Percentiles rank a stretch among this genome's conserved stretches.
Evolutionary conservation across 2,888 invertebrate genomes (phyloP).

Genomic region (Falcaria lacertinaria): DNA sequence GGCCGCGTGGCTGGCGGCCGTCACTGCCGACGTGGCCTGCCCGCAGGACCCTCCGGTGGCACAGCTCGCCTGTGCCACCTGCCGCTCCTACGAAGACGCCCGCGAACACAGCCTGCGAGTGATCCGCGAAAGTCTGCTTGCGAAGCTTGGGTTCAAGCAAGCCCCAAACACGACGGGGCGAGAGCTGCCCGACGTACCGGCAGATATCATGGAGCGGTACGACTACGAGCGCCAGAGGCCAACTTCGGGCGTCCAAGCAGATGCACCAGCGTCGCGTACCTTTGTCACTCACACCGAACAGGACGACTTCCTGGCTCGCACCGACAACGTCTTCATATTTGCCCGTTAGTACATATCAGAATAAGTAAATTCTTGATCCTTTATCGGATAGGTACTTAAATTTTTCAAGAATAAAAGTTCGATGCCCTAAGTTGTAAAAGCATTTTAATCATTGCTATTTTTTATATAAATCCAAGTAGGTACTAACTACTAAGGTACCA

Average conservation of each 20-base stretch:
- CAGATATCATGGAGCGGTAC: conserved; percentile 73
- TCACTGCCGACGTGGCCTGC: conserved; percentile 63
- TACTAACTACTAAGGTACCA: too few relatives aligned
- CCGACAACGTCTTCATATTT: conserved; percentile 84
- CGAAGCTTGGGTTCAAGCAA: conserved; percentile 81
- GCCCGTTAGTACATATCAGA: conserved; percentile 81
- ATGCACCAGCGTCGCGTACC: conserved; percentile 74
- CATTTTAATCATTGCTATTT: conserved; percentile 9
- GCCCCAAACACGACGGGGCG: conserved; percentile 83
- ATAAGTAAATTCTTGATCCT: conserved; percentile 18
- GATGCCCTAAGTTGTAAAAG: conserved; percentile 41
- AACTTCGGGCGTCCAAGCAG: conserved; percentile 80
- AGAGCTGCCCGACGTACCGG: conserved; percentile 78
- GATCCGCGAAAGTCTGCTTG: conserved; percentile 82
- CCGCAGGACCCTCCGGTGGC: conserved; percentile 53
- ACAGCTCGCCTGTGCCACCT: conserved; percentile 71
- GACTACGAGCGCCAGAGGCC: conserved; percentile 73
- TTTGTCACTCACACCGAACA: conserved; percentile 79
- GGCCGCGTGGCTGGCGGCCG: conserved; percentile 73
- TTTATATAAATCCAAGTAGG: too few relatives aligned
- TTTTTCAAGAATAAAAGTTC: conserved; percentile 40
- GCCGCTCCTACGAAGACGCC: conserved; percentile 77
- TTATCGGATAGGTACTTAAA: conserved; percentile 15
- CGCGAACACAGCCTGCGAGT: conserved; percentile 81
- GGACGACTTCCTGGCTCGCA: conserved; percentile 84